Base-by-base conservation (phyloP, 1,140 invertebrate genomes). In the Leptinotarsa defecta region DNA sequence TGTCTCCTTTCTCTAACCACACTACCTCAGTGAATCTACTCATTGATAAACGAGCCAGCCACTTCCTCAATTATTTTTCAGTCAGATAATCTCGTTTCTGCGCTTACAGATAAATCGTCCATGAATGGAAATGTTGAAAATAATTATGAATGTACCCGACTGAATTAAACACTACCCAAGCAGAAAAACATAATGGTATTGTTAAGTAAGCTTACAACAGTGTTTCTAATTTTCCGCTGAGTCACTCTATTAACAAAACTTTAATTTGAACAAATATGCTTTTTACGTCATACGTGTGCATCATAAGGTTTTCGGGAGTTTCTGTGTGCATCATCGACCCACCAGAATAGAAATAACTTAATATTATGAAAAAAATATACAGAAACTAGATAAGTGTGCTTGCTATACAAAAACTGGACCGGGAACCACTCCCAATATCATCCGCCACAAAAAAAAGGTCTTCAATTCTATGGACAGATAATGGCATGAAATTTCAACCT, bases 81-180 rank as follows among this genome's bases (percentile, higher is more conserved):
- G n/a, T 17, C 52, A 57, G 52, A 57, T 57, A 57, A 57, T 15
- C 52, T 57, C 3, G 13, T 57, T 57, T 57, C 52, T n/a, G 52
- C 52, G 52, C 52, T 57, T n/a, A 15, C 52, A 57, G 52, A 57
- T 57, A 57, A 13, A 57, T 57, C n/a, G 52, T 57, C n/a, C 52
- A 57, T 57, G 52, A 57, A 57, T 57, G 52, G n/a, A 57, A 57
- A 57, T 57, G 52, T 57, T 57, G n/a, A 57, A 57, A 57, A 57
- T 57, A 57, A 57, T 57, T 17, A 57, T 57, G 52, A 57, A 57
- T 57, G 52, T n/a, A 57, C 2, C 52, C 52, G 15, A 57, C 17
- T 57, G 52, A 57, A 57, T 57, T 57, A 57, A 57, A n/a, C 52
- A 57, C 52, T n/a, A 57, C 13, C 52, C 52, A 57, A 57, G 52